These are phyloP conservation scores for Propsilocerus akamusi DNA, from an alignment of 1,140 invertebrate genomes.

Conservation along the genomic window DNA sequence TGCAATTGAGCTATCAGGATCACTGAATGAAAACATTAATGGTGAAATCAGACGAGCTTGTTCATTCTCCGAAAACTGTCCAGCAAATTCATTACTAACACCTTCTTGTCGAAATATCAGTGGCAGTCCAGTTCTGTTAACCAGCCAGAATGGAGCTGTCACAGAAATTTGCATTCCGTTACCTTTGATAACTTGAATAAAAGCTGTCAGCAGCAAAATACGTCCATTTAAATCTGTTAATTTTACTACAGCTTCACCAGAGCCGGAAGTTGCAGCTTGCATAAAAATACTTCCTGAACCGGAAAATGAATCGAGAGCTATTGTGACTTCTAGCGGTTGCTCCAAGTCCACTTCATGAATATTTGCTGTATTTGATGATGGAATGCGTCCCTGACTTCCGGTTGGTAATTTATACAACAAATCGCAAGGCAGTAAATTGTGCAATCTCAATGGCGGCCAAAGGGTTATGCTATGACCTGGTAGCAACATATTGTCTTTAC, in stretches of 20 bases:
- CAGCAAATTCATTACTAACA: constrained; percentile 56
- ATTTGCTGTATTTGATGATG: constrained; percentile 25
- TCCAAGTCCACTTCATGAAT: constrained; percentile 44
- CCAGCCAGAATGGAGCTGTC: constrained; percentile 81
- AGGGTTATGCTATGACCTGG: constrained; percentile 76
- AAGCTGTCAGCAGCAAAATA: constrained; percentile 51
- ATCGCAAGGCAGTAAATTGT: constrained; percentile 58
- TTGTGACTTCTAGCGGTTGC: constrained; percentile 45
- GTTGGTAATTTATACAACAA: constrained; percentile 38
- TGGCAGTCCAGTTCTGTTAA: constrained; percentile 88
- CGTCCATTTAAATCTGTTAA: constrained; percentile 51
- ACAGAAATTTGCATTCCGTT: constrained; percentile 49
- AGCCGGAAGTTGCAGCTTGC: constrained; percentile 26
- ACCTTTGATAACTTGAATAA: constrained; percentile 25
- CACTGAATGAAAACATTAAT: constrained; percentile 84
- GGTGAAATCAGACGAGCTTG: constrained; percentile 78
- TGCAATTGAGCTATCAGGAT: constrained; percentile 54
- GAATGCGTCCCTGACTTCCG: constrained; percentile 34
- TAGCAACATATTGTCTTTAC: constrained; percentile 31
- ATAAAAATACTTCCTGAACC: constrained; percentile 39
- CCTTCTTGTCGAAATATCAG: constrained; percentile 89
- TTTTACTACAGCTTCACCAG: constrained; percentile 30
- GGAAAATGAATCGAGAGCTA: constrained; percentile 69
- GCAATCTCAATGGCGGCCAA: constrained; percentile 62
- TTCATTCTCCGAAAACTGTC: constrained; percentile 91